Evolutionary conservation across 2,888 invertebrate species (phyloP).

Genomic region (Protula sp.): DNA sequence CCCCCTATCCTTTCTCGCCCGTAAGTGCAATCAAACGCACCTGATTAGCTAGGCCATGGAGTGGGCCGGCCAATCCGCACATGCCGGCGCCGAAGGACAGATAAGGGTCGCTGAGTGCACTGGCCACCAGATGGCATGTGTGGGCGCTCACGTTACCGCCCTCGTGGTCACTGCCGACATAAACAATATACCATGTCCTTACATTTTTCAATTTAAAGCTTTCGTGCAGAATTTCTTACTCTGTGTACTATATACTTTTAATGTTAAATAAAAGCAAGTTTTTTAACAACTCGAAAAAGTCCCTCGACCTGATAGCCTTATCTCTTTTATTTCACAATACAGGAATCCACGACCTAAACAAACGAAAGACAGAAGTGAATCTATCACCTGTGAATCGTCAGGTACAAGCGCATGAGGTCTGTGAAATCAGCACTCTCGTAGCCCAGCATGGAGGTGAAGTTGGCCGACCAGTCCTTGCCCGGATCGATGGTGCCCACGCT

Average conservation of each 20-base stretch:
- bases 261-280: not conserved
- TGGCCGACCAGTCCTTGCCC: slow-evolving; percentile 86
- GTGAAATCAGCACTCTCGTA: slow-evolving; percentile 73
- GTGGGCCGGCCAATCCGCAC: slow-evolving; percentile 89
- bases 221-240: too few relatives aligned
- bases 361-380: too few relatives aligned
- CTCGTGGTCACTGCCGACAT: slow-evolving; percentile 76
- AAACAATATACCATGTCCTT: too few relatives aligned
- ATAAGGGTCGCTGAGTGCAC: slow-evolving; percentile 89
- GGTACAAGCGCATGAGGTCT: slow-evolving; percentile 86
- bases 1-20: too few relatives aligned
- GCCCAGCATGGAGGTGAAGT: slow-evolving; percentile 84
- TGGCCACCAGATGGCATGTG: slow-evolving; percentile 87
- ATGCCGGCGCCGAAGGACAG: slow-evolving; percentile 87
- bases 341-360: too few relatives aligned
- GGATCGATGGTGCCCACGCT: slow-evolving; percentile 83
- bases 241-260: not conserved
- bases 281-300: too few relatives aligned
- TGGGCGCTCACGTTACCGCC: slow-evolving; percentile 96
- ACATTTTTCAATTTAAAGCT: too few relatives aligned
- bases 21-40: too few relatives aligned
- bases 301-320: too few relatives aligned
- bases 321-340: too few relatives aligned
- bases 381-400: slow-evolving; percentile 81
- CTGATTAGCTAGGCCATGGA: slow-evolving; percentile 93